Evolutionary conservation across 2,888 invertebrate species (phyloP), one percentile per base, ranked within the genome.

Genomic region (Scaptodrosophila latifasciaeformis): DNA sequence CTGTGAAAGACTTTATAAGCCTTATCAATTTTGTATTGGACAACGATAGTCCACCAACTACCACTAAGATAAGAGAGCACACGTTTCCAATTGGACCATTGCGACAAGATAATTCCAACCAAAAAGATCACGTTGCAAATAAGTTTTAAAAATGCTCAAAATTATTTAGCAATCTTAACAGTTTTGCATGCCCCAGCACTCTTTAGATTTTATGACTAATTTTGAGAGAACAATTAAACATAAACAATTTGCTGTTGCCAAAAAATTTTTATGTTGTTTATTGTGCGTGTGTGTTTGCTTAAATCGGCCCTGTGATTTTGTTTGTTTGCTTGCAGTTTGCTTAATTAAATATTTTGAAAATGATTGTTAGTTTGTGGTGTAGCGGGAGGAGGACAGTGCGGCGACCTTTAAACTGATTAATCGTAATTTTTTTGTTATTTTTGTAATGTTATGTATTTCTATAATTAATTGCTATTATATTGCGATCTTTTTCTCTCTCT

Each of bases 331-430:
- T 48, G 21, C 13, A 30, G 9, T 39, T 48, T 39, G 37, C 15
- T 49, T 17, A 54, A 65, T 58, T 50, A 48, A 58, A 56, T 48
- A 52, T 56, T 48, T 44, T 17, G 54, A n/a, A 49, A 55, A 59
- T 58, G n/a, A n/a, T n/a, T 24, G 7, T 24, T 24, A 24, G 24
- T 24, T 3, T 24, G 4, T 24, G n/a, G n/a, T 7, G 24, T 24
- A 7, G 24, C 24, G 24, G 24, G 4, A 7, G 7, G 24, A 24
- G 7, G 10, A 42, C n/a, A n/a, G n/a, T n/a, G n/a, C n/a, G n/a
- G 37, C 59, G 70, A 76, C 69, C 77, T 76, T 79, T 76, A 67
- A 74, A 58, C 79, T 61, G 66, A 64, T 65, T 67, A 68, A 67
- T 68, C 57, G 54, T 54, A 43, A 54, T 59, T 59, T 53, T 54